Evolutionary conservation across 2,797 vertebrate genomes (phyloP).

Genomic region (Crax fasciolata): DNA sequence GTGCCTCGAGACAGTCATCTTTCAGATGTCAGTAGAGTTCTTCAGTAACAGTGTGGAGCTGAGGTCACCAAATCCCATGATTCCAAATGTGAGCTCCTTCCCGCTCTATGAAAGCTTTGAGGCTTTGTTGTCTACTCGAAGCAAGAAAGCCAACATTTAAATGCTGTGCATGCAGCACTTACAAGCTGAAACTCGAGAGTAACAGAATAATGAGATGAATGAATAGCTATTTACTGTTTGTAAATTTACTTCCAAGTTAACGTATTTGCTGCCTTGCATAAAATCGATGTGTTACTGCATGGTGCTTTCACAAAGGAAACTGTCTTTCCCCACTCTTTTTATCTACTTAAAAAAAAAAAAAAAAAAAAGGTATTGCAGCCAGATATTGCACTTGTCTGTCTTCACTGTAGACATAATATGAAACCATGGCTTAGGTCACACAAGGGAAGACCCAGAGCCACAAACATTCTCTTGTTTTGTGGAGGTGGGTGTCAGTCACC

Average conservation of each 20-base stretch:
- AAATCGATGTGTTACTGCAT: background rate
- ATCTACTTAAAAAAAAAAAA: background rate
- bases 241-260: background rate
- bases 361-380: no score
- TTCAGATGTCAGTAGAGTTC: constrained; percentile 41
- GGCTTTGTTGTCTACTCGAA: constrained; percentile 22
- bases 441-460: rapidly evolving
- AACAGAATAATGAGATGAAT: background rate
- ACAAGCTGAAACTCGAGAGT: background rate
- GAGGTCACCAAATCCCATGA: background rate
- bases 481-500: background rate
- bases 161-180: background rate
- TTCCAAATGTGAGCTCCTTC: background rate
- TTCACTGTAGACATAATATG: background rate
- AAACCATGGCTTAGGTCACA: background rate
- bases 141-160: background rate
- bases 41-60: background rate
- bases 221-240: background rate
- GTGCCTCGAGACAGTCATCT: background rate
- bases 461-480: background rate
- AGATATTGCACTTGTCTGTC: background rate
- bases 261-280: background rate
- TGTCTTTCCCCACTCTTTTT: background rate
- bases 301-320: background rate
- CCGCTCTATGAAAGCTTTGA: constrained; percentile 11